A percentile compares a stretch with the other conserved stretches of the same genome.
phyloP scores from a whole-genome alignment of 2,113 vertebrate species.

The Mesocricetus auratus region DNA sequence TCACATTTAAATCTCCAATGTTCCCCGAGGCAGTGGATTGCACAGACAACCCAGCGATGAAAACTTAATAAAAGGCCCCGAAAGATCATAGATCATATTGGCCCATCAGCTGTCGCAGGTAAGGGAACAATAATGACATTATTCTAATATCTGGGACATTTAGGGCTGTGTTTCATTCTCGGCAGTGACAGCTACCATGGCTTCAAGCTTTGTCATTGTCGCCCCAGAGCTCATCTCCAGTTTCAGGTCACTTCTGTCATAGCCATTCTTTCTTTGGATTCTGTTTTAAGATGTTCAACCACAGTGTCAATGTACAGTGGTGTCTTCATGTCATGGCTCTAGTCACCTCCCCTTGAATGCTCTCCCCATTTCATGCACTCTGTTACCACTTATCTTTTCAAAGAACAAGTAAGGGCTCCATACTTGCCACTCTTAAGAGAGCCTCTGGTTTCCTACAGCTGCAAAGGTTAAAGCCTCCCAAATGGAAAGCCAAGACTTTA shows the following conservation, averaged over 20 bases:
- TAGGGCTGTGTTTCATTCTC: background rate
- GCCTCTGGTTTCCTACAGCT: background rate
- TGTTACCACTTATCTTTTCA: background rate
- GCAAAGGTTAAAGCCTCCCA: background rate
- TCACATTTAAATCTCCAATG: constrained; percentile 70
- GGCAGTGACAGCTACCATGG: background rate
- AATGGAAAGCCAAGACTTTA: background rate
- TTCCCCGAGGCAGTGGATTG: constrained; percentile 42
- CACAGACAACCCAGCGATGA: constrained; percentile 41
- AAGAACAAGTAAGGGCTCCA: background rate
- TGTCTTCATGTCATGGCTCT: background rate
- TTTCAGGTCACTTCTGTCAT: background rate
- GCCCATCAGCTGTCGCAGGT: constrained; percentile 45
- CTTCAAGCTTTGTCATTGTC: background rate
- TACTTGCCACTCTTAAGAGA: background rate
- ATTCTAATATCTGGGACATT: constrained; percentile 53
- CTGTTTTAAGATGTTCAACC: background rate
- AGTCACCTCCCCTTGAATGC: background rate
- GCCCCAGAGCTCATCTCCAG: background rate
- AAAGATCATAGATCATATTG: constrained; percentile 62
- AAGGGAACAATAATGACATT: constrained; percentile 55
- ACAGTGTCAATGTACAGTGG: background rate
- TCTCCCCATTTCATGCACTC: background rate
- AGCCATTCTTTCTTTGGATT: background rate
- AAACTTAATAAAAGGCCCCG: constrained; percentile 71